Conservation (phyloP, 2,888 invertebrate species). For the Actias luna region DNA sequence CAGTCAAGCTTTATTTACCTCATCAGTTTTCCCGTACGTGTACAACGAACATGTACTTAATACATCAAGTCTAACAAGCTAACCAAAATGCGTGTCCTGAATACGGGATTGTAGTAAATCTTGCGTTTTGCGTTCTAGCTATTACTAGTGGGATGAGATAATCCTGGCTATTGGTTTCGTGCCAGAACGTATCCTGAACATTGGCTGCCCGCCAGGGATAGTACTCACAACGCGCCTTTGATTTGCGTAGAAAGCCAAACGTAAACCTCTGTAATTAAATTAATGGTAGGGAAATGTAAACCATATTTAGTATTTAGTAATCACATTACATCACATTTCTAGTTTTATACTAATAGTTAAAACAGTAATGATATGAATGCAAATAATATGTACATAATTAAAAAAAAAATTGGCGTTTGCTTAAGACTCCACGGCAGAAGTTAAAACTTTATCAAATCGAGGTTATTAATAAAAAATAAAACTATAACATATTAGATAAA, state of each 20-base stretch:
- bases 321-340: not conserved
- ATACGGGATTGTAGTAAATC: constrained; percentile 39
- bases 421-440: no score
- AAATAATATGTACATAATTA: no score
- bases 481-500: no score
- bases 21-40: not conserved
- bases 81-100: constrained; percentile 21
- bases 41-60: constrained; percentile 4
- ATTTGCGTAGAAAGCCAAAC: constrained; percentile 46
- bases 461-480: no score
- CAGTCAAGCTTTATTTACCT: constrained; percentile 1
- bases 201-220: constrained; percentile 65
- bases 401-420: no score
- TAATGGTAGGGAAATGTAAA: constrained; percentile 28
- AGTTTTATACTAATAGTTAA: not conserved
- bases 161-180: constrained; percentile 59
- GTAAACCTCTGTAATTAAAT: constrained; percentile 39
- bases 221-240: constrained; percentile 50
- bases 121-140: constrained; percentile 42
- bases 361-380: not conserved
- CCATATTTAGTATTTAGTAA: no score
- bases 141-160: constrained; percentile 50
- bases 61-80: constrained; percentile 12
- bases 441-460: no score
- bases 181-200: constrained; percentile 59